Base-by-base conservation (phyloP, 2,113 vertebrate species). In the Galemys pyrenaicus region DNA sequence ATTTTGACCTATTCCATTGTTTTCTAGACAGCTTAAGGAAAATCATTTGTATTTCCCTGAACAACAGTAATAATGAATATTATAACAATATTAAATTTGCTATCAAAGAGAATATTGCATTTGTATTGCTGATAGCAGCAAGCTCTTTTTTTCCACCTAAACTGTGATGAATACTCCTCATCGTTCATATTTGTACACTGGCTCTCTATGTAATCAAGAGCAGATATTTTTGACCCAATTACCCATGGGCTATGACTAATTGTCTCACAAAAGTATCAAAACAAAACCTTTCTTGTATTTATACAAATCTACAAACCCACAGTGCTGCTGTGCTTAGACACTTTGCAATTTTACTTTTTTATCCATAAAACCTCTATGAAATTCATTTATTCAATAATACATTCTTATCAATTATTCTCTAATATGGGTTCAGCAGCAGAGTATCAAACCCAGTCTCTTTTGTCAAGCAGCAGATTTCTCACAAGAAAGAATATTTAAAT, bases 1-100 rank as follows among this genome's bases (percentile, higher is more conserved):
- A 91, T 60, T 79, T 62, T 71, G 71, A 95, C 81, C 51, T 89
- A 65, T 80, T 62, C 74, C 20, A 62, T 7, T 62, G 65, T 71
- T 95, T 77, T 89, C 5, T 83, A 65, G 60, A 7, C 20, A 87
- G 6, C 46, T 92, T 32, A 94, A 96, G 39, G 58, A 92, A 92
- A 92, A 88, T 86, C 62, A 79, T 77, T 75, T 89, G 46, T 68
- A 71, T 88, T 87, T 95, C 68, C 58, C 64, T 67, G 19, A 86
- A 81, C 22, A 64, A 78, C 56, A 90, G 49, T 54, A 56, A 60
- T 79, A 85, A 89, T 64, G 94, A n/a, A n/a, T n/a, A 92, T 80
- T 68, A 49, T 13, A 90, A 49, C 37, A 91, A 74, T 32, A 83
- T 17, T 22, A 78, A 70, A 78, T 89, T 81, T 65, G 39, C 75